A percentile compares a stretch with the other conserved stretches of the same genome.
Conservation (phyloP, 2,888 invertebrate genomes). For the Tiliacea aurago region DNA sequence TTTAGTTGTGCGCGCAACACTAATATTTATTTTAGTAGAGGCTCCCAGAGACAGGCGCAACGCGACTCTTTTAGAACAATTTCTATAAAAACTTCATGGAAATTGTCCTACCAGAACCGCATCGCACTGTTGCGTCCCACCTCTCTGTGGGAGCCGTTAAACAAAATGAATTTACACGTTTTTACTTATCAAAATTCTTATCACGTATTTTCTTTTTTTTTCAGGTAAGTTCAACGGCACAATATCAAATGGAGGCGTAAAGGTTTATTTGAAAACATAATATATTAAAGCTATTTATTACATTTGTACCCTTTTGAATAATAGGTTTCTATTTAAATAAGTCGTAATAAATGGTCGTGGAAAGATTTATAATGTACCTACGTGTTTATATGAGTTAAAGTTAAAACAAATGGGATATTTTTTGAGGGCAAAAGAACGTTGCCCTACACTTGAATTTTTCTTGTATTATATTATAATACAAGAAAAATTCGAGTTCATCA, state of each 20-base stretch:
- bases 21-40: too few relatives aligned
- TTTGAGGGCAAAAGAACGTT: neutral
- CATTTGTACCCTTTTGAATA: constrained; percentile 23
- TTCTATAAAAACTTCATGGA: too few relatives aligned
- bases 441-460: too few relatives aligned
- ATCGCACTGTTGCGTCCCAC: too few relatives aligned
- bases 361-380: constrained; percentile 22
- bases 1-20: too few relatives aligned
- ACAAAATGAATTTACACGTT: too few relatives aligned
- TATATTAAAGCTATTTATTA: constrained; percentile 41
- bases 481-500: too few relatives aligned
- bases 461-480: too few relatives aligned
- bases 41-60: too few relatives aligned
- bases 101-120: too few relatives aligned
- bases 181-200: constrained; percentile 5
- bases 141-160: too few relatives aligned
- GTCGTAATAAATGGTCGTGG: constrained; percentile 23
- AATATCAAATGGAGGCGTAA: neutral
- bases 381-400: constrained; percentile 11
- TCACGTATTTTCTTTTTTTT: constrained; percentile 33
- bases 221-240: constrained; percentile 47
- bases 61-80: too few relatives aligned
- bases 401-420: neutral
- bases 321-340: constrained; percentile 35
- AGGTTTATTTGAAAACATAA: constrained; percentile 46